These are phyloP conservation scores for Platyura marginata DNA, from an alignment of 1,140 invertebrate genomes.

Conservation along the genomic window DNA sequence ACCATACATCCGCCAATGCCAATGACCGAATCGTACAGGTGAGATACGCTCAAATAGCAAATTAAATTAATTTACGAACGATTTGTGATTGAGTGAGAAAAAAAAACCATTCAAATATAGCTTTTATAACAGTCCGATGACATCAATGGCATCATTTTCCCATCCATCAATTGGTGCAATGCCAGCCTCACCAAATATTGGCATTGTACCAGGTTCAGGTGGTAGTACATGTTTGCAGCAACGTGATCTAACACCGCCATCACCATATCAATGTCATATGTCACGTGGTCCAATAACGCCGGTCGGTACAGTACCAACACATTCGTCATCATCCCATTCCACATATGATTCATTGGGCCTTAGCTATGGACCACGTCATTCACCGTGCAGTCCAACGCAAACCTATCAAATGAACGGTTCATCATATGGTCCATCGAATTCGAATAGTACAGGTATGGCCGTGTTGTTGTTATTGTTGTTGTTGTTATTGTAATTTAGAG, in stretches of 20 bases:
- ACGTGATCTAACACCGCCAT: constrained; percentile 17
- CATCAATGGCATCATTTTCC: constrained; percentile 15
- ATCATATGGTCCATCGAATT: background rate
- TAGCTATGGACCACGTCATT: background rate
- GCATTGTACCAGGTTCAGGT: background rate
- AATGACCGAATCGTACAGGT: constrained; percentile 20
- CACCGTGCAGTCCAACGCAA: background rate
- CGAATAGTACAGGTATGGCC: background rate
- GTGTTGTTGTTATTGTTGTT: too few relatives aligned
- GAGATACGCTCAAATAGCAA: background rate
- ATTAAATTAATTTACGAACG: background rate
- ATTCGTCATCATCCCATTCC: background rate
- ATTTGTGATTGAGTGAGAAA: background rate
- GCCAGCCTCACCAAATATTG: constrained; percentile 10
- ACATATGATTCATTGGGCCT: background rate
- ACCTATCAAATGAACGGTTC: background rate
- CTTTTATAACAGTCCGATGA: constrained; percentile 10
- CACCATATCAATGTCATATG: constrained; percentile 21
- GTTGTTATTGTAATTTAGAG: too few relatives aligned
- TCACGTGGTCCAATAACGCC: constrained; percentile 10
- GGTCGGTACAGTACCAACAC: background rate
- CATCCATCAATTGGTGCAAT: constrained; percentile 15
- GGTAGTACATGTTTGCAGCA: background rate
- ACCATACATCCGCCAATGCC: constrained; percentile 17
- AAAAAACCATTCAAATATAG: too few relatives aligned